Evolutionary conservation across 1,140 invertebrate species (phyloP).

Genomic region (Argopecten irradians): DNA sequence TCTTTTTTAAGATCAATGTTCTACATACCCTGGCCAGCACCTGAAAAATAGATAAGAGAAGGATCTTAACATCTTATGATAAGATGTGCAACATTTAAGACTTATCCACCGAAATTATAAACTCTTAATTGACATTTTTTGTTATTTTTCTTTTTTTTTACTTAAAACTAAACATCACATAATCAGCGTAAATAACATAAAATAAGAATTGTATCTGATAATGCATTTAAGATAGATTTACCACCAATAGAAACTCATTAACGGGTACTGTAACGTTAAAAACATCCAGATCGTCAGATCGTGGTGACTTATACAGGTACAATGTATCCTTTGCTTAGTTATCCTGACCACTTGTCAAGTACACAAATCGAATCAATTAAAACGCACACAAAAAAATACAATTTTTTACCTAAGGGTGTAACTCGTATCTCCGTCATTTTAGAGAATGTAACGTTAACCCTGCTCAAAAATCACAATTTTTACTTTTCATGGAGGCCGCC

Average conservation of each 20-base stretch:
- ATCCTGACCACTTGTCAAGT: no score
- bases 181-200: no score
- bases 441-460: not conserved
- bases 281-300: no score
- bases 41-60: conserved; percentile 68
- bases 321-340: no score
- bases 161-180: no score
- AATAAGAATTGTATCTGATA: no score
- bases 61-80: conserved; percentile 28
- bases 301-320: no score
- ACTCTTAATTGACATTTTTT: not conserved
- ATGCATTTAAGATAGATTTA: no score
- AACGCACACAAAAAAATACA: not conserved
- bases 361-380: no score
- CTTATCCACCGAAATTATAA: not conserved
- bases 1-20: not conserved
- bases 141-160: no score
- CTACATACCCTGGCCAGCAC: conserved; percentile 83
- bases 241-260: no score
- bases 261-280: no score
- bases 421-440: conserved; percentile 93
- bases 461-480: not conserved
- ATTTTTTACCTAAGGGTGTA: conserved; percentile 84
- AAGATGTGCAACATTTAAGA: not conserved
- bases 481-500: conserved; percentile 45